Conservation (phyloP, 2,888 invertebrate genomes). For the Latheticus oryzae region DNA sequence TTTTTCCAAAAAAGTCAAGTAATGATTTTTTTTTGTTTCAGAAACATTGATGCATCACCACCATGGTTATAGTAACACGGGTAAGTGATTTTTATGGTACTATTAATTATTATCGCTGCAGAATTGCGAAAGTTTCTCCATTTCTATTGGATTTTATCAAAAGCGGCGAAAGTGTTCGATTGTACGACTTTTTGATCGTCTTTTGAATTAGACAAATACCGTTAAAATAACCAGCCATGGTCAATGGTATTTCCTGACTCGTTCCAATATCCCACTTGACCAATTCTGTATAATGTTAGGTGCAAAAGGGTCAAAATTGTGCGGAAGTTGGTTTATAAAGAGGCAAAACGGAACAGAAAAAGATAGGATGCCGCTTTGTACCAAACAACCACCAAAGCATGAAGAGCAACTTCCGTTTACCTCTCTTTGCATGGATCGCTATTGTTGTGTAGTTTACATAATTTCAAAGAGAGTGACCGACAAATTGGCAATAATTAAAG, state of each 20-base stretch:
- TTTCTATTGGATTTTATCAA: conserved; percentile 17
- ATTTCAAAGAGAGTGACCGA: conserved; percentile 33
- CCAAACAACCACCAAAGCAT: conserved; percentile 44
- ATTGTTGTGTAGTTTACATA: conserved; percentile 24
- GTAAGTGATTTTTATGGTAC: conserved; percentile 58
- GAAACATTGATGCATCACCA: conserved; percentile 41
- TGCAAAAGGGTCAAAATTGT: conserved; percentile 5
- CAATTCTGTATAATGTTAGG: not conserved
- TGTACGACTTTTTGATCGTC: conserved; percentile 2
- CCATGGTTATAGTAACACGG: conserved; percentile 69
- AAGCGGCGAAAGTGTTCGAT: conserved; percentile 16
- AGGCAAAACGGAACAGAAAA: conserved; percentile 10
- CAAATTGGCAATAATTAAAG: conserved; percentile 6
- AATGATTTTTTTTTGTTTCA: conserved; percentile 12
- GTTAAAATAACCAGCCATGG: conserved; percentile 1
- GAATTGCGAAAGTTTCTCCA: conserved; percentile 7
- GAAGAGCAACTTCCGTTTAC: conserved; percentile 37
- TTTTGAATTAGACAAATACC: conserved; percentile 10
- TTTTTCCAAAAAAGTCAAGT: not conserved
- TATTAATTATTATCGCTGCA: conserved; percentile 19
- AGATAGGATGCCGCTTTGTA: conserved; percentile 22
- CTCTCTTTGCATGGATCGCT: conserved; percentile 24
- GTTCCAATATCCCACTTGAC: conserved; percentile 14
- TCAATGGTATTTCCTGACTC: conserved; percentile 15
- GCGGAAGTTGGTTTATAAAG: conserved; percentile 33